Base-by-base conservation (phyloP, 2,797 vertebrate species). In the Danio tinwini region DNA sequence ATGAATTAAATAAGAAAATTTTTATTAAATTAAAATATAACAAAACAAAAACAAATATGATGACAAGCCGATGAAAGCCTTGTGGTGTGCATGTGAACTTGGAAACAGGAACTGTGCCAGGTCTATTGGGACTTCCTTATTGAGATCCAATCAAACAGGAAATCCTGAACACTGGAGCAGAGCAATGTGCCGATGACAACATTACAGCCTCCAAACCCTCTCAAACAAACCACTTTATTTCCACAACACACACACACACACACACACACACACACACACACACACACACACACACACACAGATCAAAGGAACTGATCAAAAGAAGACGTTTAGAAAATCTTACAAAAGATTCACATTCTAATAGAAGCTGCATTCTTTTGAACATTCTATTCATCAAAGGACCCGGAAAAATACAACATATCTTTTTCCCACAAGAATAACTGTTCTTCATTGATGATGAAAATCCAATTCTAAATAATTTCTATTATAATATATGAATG, bases 61-160 rank as follows among this genome's bases (percentile, higher is more conserved):
- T 29, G 29, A 29, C 29, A 29, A 29, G 29, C 29, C 29, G 29
- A 29, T 29, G 29, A 29, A 29, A 29, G 29, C 29, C 29, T 29
- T 69, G 49, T 53, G 19, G 6, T 55, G 52, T 55, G n/a, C 16
- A 56, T 37, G 29, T 12, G 37, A 56, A 19, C 69, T 17, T 14
- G 13, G 17, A 56, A 52, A 63, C 67, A 61, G 29, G 61, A 62
- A 44, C 58, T 53, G 39, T 63, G 58, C 29, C 47, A 44, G 37
- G 47, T 19, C 39, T 14, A n/a, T 17, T 63, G 77, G 70, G 78
- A 80, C 65, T 80, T 80, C 70, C 78, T 67, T n/a, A 56, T 14
- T 67, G 70, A 73, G 69, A 74, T 80, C 42, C 10, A 44, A 65
- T 80, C 78, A 56, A 65, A 56, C 49, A 16, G 78, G 63, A 80